These are phyloP conservation scores for fruit fly (Drosophila melanogaster) DNA, from an alignment of 1,140 invertebrate genomes.

Conservation along the genomic window Release_6_plus_ISO1_MT NT_033779.5:11596001-11596500, in stretches of 20 bases:
- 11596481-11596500: conserved; percentile 19
- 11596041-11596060: too few relatives aligned
- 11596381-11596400: conserved; percentile 79
- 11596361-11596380: conserved; percentile 78
- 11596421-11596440: conserved; percentile 64
- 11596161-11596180: conserved; percentile 30
- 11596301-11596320: conserved; percentile 16
- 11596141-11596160: neutral
- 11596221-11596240: conserved; percentile 72
- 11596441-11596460: conserved; percentile 23
- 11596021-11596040: too few relatives aligned
- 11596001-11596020: too few relatives aligned
- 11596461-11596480: conserved; percentile 17
- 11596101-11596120: too few relatives aligned
- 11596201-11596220: conserved; percentile 54
- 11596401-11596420: conserved; percentile 69
- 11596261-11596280: conserved; percentile 83
- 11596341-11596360: conserved; percentile 34
- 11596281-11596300: conserved; percentile 41
- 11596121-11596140: neutral
- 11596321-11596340: conserved; percentile 9
- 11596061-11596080: too few relatives aligned
- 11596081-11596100: too few relatives aligned
- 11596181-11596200: conserved; percentile 71
- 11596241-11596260: conserved; percentile 82